Evolutionary conservation across 2,888 invertebrate genomes (phyloP), one percentile per base, ranked within the genome.

Genomic region (Leptinotarsa juncta): DNA sequence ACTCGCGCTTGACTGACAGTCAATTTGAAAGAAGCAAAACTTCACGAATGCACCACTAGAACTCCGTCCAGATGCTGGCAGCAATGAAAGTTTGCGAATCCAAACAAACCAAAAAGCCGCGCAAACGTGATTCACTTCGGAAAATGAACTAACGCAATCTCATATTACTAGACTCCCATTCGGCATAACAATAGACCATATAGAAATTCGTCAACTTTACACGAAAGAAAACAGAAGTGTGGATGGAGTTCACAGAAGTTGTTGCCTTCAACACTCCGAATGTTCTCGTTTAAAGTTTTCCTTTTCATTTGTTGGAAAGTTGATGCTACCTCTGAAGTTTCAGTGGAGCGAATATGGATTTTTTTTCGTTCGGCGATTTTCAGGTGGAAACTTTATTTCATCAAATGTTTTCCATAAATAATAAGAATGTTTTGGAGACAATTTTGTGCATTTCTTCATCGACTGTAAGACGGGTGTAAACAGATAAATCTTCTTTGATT

Each of bases 121-220:
- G 23, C 57, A 57, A 57, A 20, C 14, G 23, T 57, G 57, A 57
- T 57, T 57, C 16, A 20, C 57, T 23, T 14, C 57, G 57, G 14
- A 23, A 20, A 57, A 20, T 57, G 57, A 23, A 57, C 23, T 57
- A 26, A 57, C 23, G 57, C 20, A 20, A 10, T 26, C 26, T 0
- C 23, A 57, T 23, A 57, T 57, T 57, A 57, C 57, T 26, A 15
- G 14, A 26, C 15, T 14, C 57, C 23, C 20, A 57, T 23, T 15
- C 23, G 57, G 12, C 14, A 57, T 57, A 57, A 57, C 57, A 57
- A 57, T 57, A 20, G 57, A 57, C 20, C 23, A 57, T 57, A 23
- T 10, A 57, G 57, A 57, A 57, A 57, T 57, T 57, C 20, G 23
- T 57, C 57, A 57, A 57, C 57, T 57, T 57, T 57, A 23, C 57